These are phyloP conservation scores for Pelecanus crispus DNA, from an alignment of 2,113 vertebrate genomes.

Conservation along the genomic window DNA sequence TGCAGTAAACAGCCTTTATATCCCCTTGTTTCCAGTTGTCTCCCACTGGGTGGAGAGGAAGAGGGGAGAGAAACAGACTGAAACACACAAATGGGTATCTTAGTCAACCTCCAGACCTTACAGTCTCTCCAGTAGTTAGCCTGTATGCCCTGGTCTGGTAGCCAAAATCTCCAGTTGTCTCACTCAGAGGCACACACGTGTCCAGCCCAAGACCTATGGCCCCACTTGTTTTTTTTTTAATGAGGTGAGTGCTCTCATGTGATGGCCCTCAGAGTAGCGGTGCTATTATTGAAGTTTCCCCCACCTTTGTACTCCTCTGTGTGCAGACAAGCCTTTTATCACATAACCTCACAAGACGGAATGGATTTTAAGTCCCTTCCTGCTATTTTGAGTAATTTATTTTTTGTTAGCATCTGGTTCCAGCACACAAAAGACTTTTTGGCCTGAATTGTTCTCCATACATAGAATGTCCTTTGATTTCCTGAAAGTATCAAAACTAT, in stretches of 20 bases:
- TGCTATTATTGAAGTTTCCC: not conserved
- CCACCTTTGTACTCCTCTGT: not conserved
- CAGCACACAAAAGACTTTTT: not conserved
- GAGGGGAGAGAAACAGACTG: not conserved
- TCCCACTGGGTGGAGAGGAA: not conserved
- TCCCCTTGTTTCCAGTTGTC: not conserved
- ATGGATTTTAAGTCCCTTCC: not conserved
- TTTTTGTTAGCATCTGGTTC: not conserved
- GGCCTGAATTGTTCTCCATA: not conserved
- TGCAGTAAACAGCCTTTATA: not conserved
- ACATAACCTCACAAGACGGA: not conserved
- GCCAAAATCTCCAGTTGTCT: not conserved
- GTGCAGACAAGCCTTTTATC: not conserved
- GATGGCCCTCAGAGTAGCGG: not conserved
- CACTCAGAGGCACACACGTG: rapidly evolving
- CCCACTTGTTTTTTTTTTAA: not conserved
- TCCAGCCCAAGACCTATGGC: not conserved
- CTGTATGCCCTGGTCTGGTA: not conserved
- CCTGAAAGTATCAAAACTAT: not conserved
- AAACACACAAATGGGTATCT: not conserved
- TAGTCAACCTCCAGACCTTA: not conserved
- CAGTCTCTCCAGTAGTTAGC: not conserved
- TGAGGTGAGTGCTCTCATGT: not conserved
- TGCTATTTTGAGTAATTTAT: not conserved
- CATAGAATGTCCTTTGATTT: not conserved